Base-by-base conservation (phyloP, 2,113 vertebrate genomes). In the Myrmecobius fasciatus region DNA sequence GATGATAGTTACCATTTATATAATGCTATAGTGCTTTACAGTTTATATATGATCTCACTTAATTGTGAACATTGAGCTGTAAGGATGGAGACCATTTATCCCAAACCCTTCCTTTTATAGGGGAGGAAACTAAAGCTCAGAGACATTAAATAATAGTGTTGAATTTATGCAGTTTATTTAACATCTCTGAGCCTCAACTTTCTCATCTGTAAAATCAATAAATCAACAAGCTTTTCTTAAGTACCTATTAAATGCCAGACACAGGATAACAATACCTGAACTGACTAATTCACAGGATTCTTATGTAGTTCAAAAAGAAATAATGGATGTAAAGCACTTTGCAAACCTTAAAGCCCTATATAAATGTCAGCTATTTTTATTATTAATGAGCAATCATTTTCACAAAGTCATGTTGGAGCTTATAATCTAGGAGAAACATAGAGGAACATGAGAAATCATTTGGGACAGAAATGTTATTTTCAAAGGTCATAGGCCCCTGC, bases 391-490 rank as follows among this genome's bases (percentile, higher is more conserved):
- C 53, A 49, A 24, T 54, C 17, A 25, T 92, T 91, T 89, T 47
- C 48, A 31, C 54, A 89, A 89, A 48, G 48, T 51, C 22, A 1
- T n/a, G 22, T 90, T 94, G 54, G 92, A 56, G 1, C 90, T 96
- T 14, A 48, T 51, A 53, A 31, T 91, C 93, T 60, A 20, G 90
- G 96, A 93, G 95, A 94, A 96, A 56, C 52, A 60, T 89, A 92
- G 93, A 90, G 93, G 89, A 94, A 67, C 51, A 56, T 25, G 25
- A 56, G 53, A 53, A 96, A 52, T 91, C 95, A 95, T 83, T 36
- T 67, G 90, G 96, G 52, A 49, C 49, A 89, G 89, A 93, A 94
- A 25, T 75, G 95, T 93, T 94, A 89, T 92, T 97, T 97, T 95
- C 91, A 91, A 95, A 94, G 52, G 91, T 52, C 48, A 22, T 2